Evolutionary conservation across 1,140 invertebrate genomes (phyloP), one percentile per base, ranked within the genome.

Genomic region (Druon quercuslanigerum): DNA sequence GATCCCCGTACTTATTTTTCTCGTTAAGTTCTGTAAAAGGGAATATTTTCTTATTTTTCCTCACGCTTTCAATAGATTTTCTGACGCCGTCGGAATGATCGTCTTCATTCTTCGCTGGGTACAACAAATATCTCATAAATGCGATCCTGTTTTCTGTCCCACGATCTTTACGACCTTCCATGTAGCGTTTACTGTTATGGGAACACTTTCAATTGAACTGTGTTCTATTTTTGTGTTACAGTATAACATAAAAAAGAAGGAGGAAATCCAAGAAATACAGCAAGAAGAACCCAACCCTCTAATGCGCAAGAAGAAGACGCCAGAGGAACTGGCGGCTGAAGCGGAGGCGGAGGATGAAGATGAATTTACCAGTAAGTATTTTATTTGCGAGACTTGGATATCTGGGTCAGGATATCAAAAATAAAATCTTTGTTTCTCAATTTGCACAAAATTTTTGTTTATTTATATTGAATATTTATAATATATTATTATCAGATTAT

Each of bases 181-280:
- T 56, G 50, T 16, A 66, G 17, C 57, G 73, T 74, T 74, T 74
- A 75, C 70, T 51, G 52, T 75, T 66, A 75, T 51, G 73, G 46
- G 40, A 46, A 75, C 56, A 70, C 51, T 75, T 70, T 50, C 19
- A 51, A 75, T 66, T 75, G 60, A 46, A 40, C 13, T 66, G 14
- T 40, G 16, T 3, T 66, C 12, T 40, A 71, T 81, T 73, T 2
- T 79, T 75, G 56, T 52, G 9, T 87, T 95, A 70, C 94, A 99
- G 98, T 99, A 99, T 93, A 98, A 98, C 91, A 98, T 99, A 92
- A 98, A 98, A 92, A 99, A 99, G 93, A 97, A 97, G 87, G 98
- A 98, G 90, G 97, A 98, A 89, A 93, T 97, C 79, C 94, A 96
- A 81, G 96, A 96, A 86, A 93, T 94, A 76, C 95, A 83, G 70